Conservation (phyloP, 2,888 invertebrate genomes). For the Lasioglossum pauxillum region DNA sequence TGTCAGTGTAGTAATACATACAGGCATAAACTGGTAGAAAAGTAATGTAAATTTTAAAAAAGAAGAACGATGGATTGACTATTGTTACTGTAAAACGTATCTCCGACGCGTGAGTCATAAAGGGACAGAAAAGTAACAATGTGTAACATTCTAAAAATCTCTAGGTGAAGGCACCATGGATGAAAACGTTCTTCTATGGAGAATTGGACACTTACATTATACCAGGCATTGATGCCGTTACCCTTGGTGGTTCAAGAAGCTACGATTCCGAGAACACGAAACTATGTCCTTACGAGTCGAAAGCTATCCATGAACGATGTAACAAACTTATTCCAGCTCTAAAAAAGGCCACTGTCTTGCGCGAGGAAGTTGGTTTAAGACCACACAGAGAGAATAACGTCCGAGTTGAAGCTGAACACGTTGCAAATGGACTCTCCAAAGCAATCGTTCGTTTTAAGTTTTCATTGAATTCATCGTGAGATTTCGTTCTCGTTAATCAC, state of each 20-base stretch:
- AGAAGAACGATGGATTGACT: not conserved
- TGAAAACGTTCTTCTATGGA: conserved; percentile 94
- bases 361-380: conserved; percentile 88
- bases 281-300: conserved; percentile 90
- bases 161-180: conserved; percentile 93
- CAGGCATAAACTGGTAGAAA: not conserved
- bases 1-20: not conserved
- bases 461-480: not conserved
- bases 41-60: not conserved
- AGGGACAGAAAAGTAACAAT: not conserved
- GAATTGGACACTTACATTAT: conserved; percentile 95
- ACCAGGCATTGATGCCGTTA: conserved; percentile 90
- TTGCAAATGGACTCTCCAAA: conserved; percentile 65
- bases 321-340: conserved; percentile 90
- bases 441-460: conserved; percentile 69
- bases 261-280: conserved; percentile 90
- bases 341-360: conserved; percentile 80
- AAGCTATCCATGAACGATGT: conserved; percentile 92
- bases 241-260: conserved; percentile 94
- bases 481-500: conserved; percentile 8
- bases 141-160: conserved; percentile 14
- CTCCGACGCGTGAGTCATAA: not conserved
- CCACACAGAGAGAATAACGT: conserved; percentile 91
- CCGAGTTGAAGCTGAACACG: conserved; percentile 89
- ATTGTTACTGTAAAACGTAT: not conserved